Evolutionary conservation across 2,888 invertebrate genomes (phyloP), one percentile per base, ranked within the genome.

Genomic region (Camponotus fellah): DNA sequence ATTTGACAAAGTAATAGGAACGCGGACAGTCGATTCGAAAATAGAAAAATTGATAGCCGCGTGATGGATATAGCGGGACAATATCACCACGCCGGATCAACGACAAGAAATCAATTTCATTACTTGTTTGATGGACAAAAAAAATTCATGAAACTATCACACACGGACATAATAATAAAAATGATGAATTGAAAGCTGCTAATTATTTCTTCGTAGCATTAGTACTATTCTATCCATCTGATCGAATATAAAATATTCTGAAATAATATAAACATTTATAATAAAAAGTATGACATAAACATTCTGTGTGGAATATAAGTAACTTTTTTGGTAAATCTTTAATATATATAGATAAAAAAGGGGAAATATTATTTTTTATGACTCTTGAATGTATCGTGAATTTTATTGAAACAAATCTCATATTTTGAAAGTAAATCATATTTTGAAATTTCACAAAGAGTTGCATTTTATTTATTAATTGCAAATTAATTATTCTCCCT

Each of bases 51-150:
- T 71, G 60, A 80, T 80, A 80, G 71, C 21, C 37, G 14, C 49
- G 34, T 64, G 49, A 17, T 65, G 37, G 43, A 43, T 71, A 32
- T 58, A 58, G 34, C 53, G 14, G 26, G 49, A 8, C 37, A n/a
- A 53, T 68, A 68, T 68, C 26, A 40, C n/a, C n/a, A 40, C n/a
- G 9, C 40, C 40, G 26, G 68, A 77, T 68, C 46, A 21, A 26
- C 53, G 49, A 76, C 53, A 66, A 68, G 77, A 56, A 66, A 77
- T 77, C 65, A 76, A 76, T 65, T 76, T 53, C 40, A 75, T 75
- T 64, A 64, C 64, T 75, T 75, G 46, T 75, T 34, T 46, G 34
- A 34, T 32, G 43, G 32, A 60, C n/a, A 17, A 34, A 34, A 62
- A 32, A 62, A 21, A 37, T 37, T 49, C 34, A 6, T 32, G 49